Base-by-base conservation (phyloP, 1,140 invertebrate genomes). In the Latrodectus geometricus region DNA sequence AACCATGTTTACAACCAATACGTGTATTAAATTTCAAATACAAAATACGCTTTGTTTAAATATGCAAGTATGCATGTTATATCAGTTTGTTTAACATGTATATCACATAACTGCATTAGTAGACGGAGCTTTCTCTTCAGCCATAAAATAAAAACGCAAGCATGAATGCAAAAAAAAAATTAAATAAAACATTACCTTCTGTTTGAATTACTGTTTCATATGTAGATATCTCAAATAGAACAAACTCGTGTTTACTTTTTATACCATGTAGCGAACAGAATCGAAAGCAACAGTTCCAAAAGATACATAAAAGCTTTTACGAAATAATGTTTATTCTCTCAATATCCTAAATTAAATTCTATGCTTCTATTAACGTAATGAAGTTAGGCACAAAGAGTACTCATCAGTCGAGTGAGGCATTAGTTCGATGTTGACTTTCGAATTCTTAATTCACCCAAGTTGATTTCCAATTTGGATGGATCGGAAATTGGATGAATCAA, bases 281-380 rank as follows among this genome's bases (percentile, higher is more conserved):
- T 35, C 35, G 1, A 70, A 70, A 70, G 48, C 65, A 70, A 50
- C 49, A 80, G 35, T 35, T 52, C 52, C 56, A 70, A 52, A 17
- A 14, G 78, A 70, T 69, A 80, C 65, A 70, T 80, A 70, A 80
- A 80, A 70, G 68, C 66, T 21, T 35, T 69, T 17, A 14, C 49
- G 66, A 70, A 70, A 50, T 70, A 70, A 70, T 80, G 68, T 80
- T 80, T 80, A 70, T 80, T 70, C 48, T 80, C 50, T 69, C 78
- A 80, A 80, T 80, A 80, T 70, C 70, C 66, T 80, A 80, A 80
- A 80, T 80, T 80, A 70, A 80, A 80, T 80, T 80, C 50, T 70
- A 52, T 23, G 35, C 50, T 17, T 69, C 78, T 80, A 80, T 80
- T 80, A 80, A 70, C 12, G 66, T 80, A 80, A 80, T 80, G 78